phyloP scores from a whole-genome alignment of 2,888 invertebrate genomes.

The Dyspetes luteomarginatus region DNA sequence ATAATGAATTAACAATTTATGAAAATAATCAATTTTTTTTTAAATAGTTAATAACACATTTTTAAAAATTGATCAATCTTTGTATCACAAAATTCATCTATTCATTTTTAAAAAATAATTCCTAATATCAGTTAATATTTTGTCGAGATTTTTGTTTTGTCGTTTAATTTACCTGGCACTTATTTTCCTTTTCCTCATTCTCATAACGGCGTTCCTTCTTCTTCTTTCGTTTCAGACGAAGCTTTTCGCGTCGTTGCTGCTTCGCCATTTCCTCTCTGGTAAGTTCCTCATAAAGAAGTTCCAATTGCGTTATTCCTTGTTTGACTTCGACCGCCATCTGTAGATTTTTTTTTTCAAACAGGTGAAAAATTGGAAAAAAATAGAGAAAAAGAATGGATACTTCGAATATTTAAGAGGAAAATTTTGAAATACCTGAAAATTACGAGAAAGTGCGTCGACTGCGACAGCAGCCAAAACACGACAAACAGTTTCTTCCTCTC shows the following conservation, averaged over 20 bases:
- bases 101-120: too few species aligned
- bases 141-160: too few species aligned
- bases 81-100: too few species aligned
- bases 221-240: conserved; percentile 91
- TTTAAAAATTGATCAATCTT: too few species aligned
- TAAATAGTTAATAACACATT: too few species aligned
- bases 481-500: conserved; percentile 97
- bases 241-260: conserved; percentile 93
- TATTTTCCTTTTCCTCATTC: conserved; percentile 83
- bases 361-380: not conserved
- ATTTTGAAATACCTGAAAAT: conserved; percentile 87
- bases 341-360: conserved; percentile 45
- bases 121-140: too few species aligned
- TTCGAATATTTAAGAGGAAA: not conserved
- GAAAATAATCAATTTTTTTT: not conserved
- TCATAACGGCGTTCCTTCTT: conserved; percentile 88
- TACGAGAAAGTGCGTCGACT: conserved; percentile 93
- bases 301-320: conserved; percentile 94
- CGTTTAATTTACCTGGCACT: conserved; percentile 82
- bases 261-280: conserved; percentile 94
- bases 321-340: conserved; percentile 94
- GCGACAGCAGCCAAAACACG: conserved; percentile 95
- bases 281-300: conserved; percentile 94
- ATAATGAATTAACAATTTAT: conserved; percentile 1
- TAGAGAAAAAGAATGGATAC: conserved; percentile 14